Evolutionary conservation across 2,888 invertebrate species (phyloP), one percentile per base, ranked within the genome.

Genomic region (Ophion costatus): DNA sequence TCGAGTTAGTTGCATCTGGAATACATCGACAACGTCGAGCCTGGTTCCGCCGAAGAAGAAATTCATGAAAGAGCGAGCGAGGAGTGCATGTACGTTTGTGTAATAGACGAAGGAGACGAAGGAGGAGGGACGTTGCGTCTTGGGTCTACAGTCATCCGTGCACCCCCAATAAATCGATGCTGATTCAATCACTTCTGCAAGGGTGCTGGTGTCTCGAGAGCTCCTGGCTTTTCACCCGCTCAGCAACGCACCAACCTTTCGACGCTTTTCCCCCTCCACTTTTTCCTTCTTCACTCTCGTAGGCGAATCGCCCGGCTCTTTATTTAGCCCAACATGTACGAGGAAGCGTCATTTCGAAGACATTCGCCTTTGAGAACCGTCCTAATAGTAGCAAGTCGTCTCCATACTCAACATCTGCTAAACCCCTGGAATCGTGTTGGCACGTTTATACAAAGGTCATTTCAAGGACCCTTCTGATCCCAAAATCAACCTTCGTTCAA

Each of bases 121-220:
- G 66, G 66, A 82, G 80, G 75, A 56, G 66, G 59, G 66, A 74
- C 73, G 63, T 56, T 77, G 80, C 29, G 66, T 29, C 77, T 70
- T 33, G 56, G 63, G 64, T 7, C 29, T 61, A 9, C 45, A 63
- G 38, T 74, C 73, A 69, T 74, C 38, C 77, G 63, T 82, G 57
- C 84, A 67, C 78, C 82, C 79, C 56, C 56, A 56, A 63, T 71
- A 87, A 89, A 89, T 85, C 89, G 89, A 89, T 88, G 86, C 87
- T 86, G 88, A 89, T 88, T 88, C 85, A 85, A 89, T 89, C 83
- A 88, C 74, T 85, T 87, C 61, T 77, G 67, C 79, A 69, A 86
- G 74, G 82, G 74, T 75, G 75, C 79, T 74, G 29, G 57, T 64
- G 57, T 59, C 61, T 63, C 67, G 22, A 59, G n/a, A 82, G 84